Evolutionary conservation across 1,140 invertebrate species (phyloP), one percentile per base, ranked within the genome.

Genomic region (Bombyx mandarina): DNA sequence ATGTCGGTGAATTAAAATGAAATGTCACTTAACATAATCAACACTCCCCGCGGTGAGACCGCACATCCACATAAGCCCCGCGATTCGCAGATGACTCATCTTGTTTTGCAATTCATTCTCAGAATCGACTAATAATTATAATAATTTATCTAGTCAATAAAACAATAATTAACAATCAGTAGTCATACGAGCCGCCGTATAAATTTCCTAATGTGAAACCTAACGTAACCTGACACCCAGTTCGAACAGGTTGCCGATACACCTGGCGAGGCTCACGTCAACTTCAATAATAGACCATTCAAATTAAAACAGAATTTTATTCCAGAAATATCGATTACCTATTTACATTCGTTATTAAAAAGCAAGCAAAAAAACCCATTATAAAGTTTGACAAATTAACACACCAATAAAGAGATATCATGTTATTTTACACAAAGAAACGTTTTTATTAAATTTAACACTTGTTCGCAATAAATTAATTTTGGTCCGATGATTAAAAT

Each of bases 161-260:
- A 85, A 79, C 76, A 86, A 83, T 86, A 80, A 86, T 84, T 80
- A 81, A 75, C 77, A 75, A 71, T 79, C 76, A 64, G 75, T 81
- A 82, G 82, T 82, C 72, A 84, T 73, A 75, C 64, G 82, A 84
- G 81, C 73, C 73, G 79, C 78, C 77, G 78, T 82, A 86, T 84
- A 82, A 79, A 82, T 86, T 86, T 83, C 78, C 80, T 83, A 82
- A 86, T 80, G 81, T 86, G 82, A 84, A 82, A 82, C 77, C 82
- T 77, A 78, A 75, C 77, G 82, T 82, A 86, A 83, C 69, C 56
- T 74, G 79, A 86, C 75, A 78, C 69, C 56, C 67, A 70, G 63
- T 69, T 60, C 69, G 71, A 79, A 83, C 80, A 69, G 80, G 80
- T 82, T 79, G 73, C 65, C 69, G 66, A 65, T 77, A 77, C 82